These are phyloP conservation scores for Enteromius fasciolatus DNA, from an alignment of 2,797 vertebrate genomes.

Conservation along the genomic window DNA sequence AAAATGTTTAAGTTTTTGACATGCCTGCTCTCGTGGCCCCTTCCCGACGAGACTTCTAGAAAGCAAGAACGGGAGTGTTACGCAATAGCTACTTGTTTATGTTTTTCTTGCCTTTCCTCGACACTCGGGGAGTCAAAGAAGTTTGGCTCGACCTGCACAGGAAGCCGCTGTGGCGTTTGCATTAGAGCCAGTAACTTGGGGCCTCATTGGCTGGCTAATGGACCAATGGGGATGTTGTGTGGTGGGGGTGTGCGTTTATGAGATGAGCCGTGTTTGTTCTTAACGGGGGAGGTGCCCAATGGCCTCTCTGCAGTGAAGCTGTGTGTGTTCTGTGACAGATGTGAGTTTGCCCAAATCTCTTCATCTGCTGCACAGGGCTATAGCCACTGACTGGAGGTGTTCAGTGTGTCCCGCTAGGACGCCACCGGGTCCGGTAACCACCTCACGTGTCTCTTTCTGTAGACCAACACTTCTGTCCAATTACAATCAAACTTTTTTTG, in stretches of 20 bases:
- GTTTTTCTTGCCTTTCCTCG: slow-evolving; percentile 33
- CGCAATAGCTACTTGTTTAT: slow-evolving; percentile 34
- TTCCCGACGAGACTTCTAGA: not conserved
- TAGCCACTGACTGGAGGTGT: slow-evolving; percentile 89
- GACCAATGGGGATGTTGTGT: slow-evolving; percentile 69
- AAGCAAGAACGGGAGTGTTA: slow-evolving; percentile 15
- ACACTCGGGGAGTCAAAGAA: slow-evolving; percentile 19
- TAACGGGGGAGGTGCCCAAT: slow-evolving; percentile 53
- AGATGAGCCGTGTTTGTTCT: slow-evolving; percentile 48
- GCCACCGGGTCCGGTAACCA: slow-evolving; percentile 89
- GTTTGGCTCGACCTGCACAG: slow-evolving; percentile 59
- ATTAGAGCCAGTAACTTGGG: slow-evolving; percentile 59
- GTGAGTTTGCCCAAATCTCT: slow-evolving; percentile 88
- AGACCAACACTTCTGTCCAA: slow-evolving; percentile 79
- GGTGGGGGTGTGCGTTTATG: slow-evolving; percentile 20
- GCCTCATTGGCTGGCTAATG: slow-evolving; percentile 62
- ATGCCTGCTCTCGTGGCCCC: slow-evolving; percentile 2
- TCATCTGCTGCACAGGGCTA: slow-evolving; percentile 89
- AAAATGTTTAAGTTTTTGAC: slow-evolving; percentile 23
- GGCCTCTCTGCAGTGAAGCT: slow-evolving; percentile 71
- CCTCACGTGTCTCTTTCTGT: slow-evolving; percentile 84
- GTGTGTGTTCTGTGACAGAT: slow-evolving; percentile 83
- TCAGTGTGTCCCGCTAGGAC: slow-evolving; percentile 85
- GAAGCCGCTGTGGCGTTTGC: slow-evolving; percentile 66
- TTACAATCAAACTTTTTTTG: slow-evolving; percentile 58